Conservation (phyloP, 2,888 invertebrate genomes). For the Dusona sp. region DNA sequence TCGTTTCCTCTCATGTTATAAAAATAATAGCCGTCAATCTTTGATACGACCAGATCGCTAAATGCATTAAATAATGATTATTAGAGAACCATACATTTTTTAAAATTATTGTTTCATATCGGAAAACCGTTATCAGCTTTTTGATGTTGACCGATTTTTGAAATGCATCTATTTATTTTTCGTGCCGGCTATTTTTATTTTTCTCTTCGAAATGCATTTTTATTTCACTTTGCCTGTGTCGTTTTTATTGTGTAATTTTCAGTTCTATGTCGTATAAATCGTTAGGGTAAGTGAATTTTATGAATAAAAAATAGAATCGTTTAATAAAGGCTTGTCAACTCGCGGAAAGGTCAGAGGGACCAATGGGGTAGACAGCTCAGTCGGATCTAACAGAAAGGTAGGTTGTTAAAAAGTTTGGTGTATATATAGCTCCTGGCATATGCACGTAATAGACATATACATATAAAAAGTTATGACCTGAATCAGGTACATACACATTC, state of each 20-base stretch:
- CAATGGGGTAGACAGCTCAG: background rate
- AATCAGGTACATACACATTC: slow-evolving; percentile 16
- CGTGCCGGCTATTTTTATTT: background rate
- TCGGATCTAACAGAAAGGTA: background rate
- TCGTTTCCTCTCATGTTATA: background rate
- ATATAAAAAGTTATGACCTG: slow-evolving; percentile 4
- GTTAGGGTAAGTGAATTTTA: background rate
- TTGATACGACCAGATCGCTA: background rate
- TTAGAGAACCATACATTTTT: background rate
- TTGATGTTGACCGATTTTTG: background rate
- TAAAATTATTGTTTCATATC: background rate
- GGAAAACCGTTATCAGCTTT: background rate
- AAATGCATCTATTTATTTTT: background rate
- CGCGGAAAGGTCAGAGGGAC: background rate
- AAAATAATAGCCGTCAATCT: background rate
- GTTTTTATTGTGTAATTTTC: background rate
- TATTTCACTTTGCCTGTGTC: no score
- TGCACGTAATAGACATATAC: background rate
- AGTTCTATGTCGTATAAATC: background rate
- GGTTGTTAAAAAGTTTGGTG: slow-evolving; percentile 29
- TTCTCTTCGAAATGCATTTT: background rate
- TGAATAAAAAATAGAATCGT: background rate
- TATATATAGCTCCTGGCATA: slow-evolving; percentile 7
- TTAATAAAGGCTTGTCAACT: background rate
- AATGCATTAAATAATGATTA: background rate